Conservation (phyloP, 2,888 invertebrate genomes). For the Laothoe populi region DNA sequence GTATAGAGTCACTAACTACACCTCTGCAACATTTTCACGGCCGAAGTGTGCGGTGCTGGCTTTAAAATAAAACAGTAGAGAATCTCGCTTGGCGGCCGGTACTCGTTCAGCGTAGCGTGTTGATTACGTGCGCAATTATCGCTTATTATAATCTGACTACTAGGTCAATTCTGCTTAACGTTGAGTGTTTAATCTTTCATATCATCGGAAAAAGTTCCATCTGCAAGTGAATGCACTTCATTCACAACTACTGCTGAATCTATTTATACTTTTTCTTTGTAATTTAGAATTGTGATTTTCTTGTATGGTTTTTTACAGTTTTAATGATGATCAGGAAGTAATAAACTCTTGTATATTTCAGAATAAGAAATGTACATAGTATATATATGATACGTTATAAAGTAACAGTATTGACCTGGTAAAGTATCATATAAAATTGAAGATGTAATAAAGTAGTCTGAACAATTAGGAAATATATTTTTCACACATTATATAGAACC, state of each 20-base stretch:
- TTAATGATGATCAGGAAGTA: neutral
- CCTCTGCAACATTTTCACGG: conserved; percentile 77
- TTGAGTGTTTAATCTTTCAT: conserved; percentile 32
- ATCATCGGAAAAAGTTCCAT: neutral
- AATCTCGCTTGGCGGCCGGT: conserved; percentile 67
- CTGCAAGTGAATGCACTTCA: neutral
- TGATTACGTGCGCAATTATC: conserved; percentile 61
- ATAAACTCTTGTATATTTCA: neutral
- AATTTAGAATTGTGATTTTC: neutral
- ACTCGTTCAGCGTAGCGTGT: conserved; percentile 60
- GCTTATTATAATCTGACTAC: conserved; percentile 42
- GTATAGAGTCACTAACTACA: conserved; percentile 54
- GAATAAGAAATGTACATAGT: neutral
- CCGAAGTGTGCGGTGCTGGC: conserved; percentile 65
- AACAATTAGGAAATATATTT: neutral
- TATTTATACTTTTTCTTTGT: neutral
- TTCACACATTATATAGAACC: neutral
- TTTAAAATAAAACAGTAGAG: conserved; percentile 82
- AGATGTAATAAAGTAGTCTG: neutral
- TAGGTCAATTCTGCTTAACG: conserved; percentile 28
- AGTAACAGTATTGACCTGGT: neutral
- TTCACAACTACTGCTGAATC: neutral
- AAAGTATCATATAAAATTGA: neutral
- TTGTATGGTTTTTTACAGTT: neutral
- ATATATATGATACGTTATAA: neutral